phyloP scores from a whole-genome alignment of 2,113 vertebrate genomes.

The Trematomus loennbergii region DNA sequence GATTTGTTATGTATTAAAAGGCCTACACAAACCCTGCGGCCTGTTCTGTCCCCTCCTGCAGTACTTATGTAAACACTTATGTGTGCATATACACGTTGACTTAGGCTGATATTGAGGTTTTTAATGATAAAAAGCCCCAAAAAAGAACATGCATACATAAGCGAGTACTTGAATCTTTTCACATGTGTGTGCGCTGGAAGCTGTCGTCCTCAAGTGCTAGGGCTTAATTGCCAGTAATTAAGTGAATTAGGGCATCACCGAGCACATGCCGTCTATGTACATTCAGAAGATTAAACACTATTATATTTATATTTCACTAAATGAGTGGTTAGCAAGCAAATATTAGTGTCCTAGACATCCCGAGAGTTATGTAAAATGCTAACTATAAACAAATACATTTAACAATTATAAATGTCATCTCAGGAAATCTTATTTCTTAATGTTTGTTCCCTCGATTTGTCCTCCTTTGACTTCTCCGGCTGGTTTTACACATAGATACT shows the following conservation, averaged over 20 bases:
- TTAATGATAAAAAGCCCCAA: not conserved
- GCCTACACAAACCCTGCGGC: slow-evolving; percentile 59
- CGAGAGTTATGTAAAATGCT: not conserved
- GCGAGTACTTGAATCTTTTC: too few relatives aligned
- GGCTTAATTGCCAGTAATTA: slow-evolving; percentile 24
- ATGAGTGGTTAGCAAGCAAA: not conserved
- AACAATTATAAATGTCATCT: not conserved
- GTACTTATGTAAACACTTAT: slow-evolving; percentile 49
- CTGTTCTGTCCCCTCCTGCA: slow-evolving; percentile 70
- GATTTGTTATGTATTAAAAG: slow-evolving; percentile 69
- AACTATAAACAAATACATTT: not conserved
- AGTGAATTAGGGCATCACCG: slow-evolving; percentile 20
- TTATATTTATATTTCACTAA: not conserved
- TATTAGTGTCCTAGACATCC: not conserved
- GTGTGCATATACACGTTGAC: slow-evolving; percentile 18
- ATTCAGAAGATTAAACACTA: slow-evolving; percentile 3
- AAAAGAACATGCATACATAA: not conserved
- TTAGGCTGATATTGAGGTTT: slow-evolving; percentile 14
- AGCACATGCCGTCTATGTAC: not conserved
- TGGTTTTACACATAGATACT: not conserved
- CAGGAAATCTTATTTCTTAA: not conserved
- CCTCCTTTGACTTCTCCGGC: slow-evolving; percentile 19
- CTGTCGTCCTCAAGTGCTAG: not conserved
- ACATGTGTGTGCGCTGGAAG: not conserved
- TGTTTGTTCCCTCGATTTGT: not conserved